Evolutionary conservation across 1,140 invertebrate species (phyloP).

Genomic region (Tigriopus japonicus): DNA sequence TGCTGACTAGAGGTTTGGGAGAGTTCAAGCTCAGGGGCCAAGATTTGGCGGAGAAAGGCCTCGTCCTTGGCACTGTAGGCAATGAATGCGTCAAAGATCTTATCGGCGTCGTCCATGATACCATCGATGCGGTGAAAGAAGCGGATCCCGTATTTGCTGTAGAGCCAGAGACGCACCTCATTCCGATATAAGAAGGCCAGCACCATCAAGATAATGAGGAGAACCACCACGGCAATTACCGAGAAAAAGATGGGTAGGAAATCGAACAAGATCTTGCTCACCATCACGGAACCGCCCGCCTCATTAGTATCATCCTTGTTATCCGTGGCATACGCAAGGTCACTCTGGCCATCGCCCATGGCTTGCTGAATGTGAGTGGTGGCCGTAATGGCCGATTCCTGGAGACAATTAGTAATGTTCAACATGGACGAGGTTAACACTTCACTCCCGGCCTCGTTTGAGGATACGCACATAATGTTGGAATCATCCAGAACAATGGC

Average conservation of each 20-base stretch:
- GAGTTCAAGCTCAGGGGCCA: conserved; percentile 1
- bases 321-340: neutral
- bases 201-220: neutral
- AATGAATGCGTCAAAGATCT: conserved; percentile 17
- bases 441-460: neutral
- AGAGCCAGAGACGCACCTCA: conserved; percentile 67
- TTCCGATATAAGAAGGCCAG: conserved; percentile 48
- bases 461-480: conserved; percentile 17
- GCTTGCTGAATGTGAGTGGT: neutral
- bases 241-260: neutral
- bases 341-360: neutral
- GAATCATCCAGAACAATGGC: conserved; percentile 40
- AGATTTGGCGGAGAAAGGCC: conserved; percentile 13
- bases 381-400: neutral
- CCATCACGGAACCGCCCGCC: neutral
- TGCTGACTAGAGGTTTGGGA: neutral
- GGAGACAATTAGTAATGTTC: neutral
- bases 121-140: conserved; percentile 44
- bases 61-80: conserved; percentile 14
- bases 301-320: too few relatives aligned
- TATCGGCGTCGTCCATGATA: conserved; percentile 2
- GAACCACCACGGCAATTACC: neutral
- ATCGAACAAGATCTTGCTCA: neutral
- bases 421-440: neutral
- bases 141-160: conserved; percentile 61